Base-by-base conservation (phyloP, 2,888 invertebrate genomes). In the Chloroclystis v-ata region DNA sequence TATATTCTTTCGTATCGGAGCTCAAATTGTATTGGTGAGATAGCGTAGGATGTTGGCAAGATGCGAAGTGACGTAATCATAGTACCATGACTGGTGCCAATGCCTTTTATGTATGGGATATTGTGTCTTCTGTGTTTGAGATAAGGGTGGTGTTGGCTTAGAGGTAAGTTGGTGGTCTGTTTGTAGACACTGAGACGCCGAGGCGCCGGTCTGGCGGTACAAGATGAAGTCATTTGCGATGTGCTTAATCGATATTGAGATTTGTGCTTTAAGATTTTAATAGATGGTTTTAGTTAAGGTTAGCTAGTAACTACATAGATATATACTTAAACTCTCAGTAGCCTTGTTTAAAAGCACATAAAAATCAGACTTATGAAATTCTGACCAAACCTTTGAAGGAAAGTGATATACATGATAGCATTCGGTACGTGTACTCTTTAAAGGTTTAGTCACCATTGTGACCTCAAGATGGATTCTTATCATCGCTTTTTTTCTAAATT, bases 31-130 rank as follows among this genome's bases (percentile, higher is more conserved):
- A 60, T 44, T 74, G 69, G 74, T 53, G 49, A 28, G 14, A 38
- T 57, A 48, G 35, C 11, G 47, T 51, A 51, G 60, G 60, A 63
- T 68, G 67, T 69, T 74, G 69, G 68, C 70, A 72, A 66, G 66
- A 65, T 57, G 57, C 61, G 53, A 56, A 39, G 64, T 75, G 75
- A 78, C 74, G 77, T 58, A 72, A 75, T 72, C 53, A 52, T 54
- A 55, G 57, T 62, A 63, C 63, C 63, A 64, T 65, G 58, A 52
- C 49, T 54, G 49, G 49, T 50, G 47, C 32, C 51, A 54, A 28
- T 30, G 20, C 37, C 14, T 24, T n/a, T 48, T 20, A 35, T 25
- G 12, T 5, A 20, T 13, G 4, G 37, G 0, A 65, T 67, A 63
- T 46, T 39, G 2, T 24, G 12, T 52, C 48, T 49, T 67, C 52